Conservation (phyloP, 1,140 invertebrate genomes). For the Steinernema khuongi region DNA sequence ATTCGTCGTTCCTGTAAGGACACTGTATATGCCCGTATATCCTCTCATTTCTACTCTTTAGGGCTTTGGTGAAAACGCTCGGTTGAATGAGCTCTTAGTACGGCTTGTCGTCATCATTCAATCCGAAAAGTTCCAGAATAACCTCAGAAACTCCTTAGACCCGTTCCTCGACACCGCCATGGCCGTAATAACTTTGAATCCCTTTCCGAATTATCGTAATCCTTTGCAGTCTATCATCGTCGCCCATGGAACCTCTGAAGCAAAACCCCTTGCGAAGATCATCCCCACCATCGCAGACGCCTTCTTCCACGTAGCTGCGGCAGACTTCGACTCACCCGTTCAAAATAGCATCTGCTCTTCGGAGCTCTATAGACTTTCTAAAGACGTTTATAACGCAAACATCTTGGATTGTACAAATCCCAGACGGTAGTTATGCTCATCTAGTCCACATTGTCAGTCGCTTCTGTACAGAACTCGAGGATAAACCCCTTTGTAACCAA, state of each 20-base stretch:
- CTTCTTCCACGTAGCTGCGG: slow-evolving; percentile 32
- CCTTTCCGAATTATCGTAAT: not conserved
- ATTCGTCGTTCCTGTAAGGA: not conserved
- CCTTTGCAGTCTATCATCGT: not conserved
- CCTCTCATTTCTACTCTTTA: not conserved
- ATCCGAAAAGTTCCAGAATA: no score
- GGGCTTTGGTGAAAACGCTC: not conserved
- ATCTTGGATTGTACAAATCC: no score
- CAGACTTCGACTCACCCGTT: slow-evolving; percentile 39
- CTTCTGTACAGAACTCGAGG: no score
- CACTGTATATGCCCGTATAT: not conserved
- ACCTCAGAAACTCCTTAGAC: no score
- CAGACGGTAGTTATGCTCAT: no score
- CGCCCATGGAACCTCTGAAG: not conserved
- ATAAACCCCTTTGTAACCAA: no score
- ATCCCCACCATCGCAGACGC: slow-evolving; percentile 42
- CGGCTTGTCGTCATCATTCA: no score
- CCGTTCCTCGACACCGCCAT: no score
- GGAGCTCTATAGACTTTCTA: slow-evolving; percentile 46
- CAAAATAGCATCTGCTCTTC: slow-evolving; percentile 39
- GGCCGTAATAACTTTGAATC: no score
- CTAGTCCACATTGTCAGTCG: no score
- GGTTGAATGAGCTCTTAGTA: not conserved
- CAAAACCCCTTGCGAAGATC: not conserved
- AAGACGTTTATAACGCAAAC: slow-evolving; percentile 29